Conservation (phyloP, 2,888 invertebrate genomes). For the Scelioninae gen. 2 region DNA sequence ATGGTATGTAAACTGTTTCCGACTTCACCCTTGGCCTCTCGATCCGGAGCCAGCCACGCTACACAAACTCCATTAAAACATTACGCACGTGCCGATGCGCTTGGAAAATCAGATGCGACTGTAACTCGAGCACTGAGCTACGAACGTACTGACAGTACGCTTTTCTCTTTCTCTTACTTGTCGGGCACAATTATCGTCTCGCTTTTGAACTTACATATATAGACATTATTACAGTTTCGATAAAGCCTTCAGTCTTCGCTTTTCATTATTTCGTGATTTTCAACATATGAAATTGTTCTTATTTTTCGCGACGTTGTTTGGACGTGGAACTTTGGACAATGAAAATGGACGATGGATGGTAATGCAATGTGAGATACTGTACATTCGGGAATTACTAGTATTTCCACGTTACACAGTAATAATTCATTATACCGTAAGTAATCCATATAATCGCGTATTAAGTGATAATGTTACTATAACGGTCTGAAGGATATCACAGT, state of each 20-base stretch:
- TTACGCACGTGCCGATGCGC: slow-evolving; percentile 75
- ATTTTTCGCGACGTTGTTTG: too few relatives aligned
- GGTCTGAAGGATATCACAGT: too few relatives aligned
- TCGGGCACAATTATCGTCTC: slow-evolving; percentile 45
- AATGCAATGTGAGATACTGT: too few relatives aligned
- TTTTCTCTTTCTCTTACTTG: slow-evolving; percentile 32
- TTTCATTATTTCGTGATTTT: slow-evolving; percentile 8
- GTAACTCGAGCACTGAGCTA: slow-evolving; percentile 55
- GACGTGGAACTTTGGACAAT: too few relatives aligned
- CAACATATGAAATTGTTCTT: too few relatives aligned
- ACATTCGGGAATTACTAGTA: too few relatives aligned
- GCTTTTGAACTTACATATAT: slow-evolving; percentile 24
- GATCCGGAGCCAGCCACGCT: slow-evolving; percentile 66
- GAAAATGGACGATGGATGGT: too few relatives aligned
- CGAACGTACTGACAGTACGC: slow-evolving; percentile 54
- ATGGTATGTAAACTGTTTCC: slow-evolving; percentile 75
- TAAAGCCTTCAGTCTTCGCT: slow-evolving; percentile 8
- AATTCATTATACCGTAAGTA: too few relatives aligned
- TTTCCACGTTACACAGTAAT: too few relatives aligned
- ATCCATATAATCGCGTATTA: too few relatives aligned
- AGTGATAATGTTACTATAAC: too few relatives aligned
- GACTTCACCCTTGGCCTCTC: slow-evolving; percentile 70
- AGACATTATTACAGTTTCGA: slow-evolving; percentile 15
- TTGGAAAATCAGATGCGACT: slow-evolving; percentile 75
- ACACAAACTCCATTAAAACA: slow-evolving; percentile 76